Conservation (phyloP, 1,140 invertebrate species). For the Pissodes strobi region DNA sequence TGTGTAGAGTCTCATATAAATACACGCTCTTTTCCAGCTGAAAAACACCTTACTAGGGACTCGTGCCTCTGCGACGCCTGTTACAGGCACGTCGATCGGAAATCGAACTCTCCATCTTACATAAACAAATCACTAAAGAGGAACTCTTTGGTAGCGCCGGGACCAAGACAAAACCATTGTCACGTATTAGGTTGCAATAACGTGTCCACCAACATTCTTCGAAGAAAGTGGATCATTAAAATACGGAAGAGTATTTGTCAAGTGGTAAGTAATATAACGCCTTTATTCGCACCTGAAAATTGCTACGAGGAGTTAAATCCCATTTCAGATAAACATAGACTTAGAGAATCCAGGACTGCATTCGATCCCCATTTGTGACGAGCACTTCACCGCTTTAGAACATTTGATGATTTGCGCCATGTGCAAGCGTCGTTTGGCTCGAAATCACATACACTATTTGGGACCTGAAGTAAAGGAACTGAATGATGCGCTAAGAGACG, state of each 20-base stretch:
- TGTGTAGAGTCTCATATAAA: too few species aligned
- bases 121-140: slow-evolving; percentile 53
- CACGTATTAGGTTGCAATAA: slow-evolving; percentile 67
- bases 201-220: slow-evolving; percentile 68
- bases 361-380: slow-evolving; percentile 66
- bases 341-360: slow-evolving; percentile 63
- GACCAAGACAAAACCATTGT: slow-evolving; percentile 59
- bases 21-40: slow-evolving; percentile 58
- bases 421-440: slow-evolving; percentile 72
- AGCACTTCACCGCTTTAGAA: slow-evolving; percentile 67
- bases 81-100: slow-evolving; percentile 79
- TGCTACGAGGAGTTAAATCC: too few species aligned
- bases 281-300: too few species aligned
- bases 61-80: slow-evolving; percentile 85
- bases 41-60: slow-evolving; percentile 76
- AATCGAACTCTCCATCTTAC: slow-evolving; percentile 69
- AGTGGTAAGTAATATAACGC: slow-evolving; percentile 66
- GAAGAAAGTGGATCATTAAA: slow-evolving; percentile 78
- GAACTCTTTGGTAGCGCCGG: slow-evolving; percentile 47
- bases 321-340: slow-evolving; percentile 63
- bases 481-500: slow-evolving; percentile 66
- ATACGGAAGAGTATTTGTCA: slow-evolving; percentile 72
- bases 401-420: slow-evolving; percentile 74
- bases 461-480: slow-evolving; percentile 66
- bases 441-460: slow-evolving; percentile 71